phyloP scores from a whole-genome alignment of 2,113 vertebrate genomes.

The Phoenicopterus ruber region DNA sequence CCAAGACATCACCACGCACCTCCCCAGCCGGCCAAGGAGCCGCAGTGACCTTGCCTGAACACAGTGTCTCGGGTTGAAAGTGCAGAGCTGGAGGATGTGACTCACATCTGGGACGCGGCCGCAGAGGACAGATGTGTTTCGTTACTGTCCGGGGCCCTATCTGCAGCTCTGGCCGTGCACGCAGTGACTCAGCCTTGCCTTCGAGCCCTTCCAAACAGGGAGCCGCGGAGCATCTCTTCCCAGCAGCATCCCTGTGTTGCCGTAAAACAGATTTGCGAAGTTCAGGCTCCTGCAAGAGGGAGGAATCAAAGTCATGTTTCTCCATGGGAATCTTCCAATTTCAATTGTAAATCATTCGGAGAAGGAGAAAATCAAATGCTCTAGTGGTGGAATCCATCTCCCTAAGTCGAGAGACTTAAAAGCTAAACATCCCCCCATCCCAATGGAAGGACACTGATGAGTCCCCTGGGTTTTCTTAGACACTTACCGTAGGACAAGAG shows the following conservation, averaged over 20 bases:
- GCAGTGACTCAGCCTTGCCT: conserved; percentile 25
- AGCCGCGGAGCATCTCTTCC: not conserved
- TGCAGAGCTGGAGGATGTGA: conserved; percentile 6
- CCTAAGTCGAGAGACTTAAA: not conserved
- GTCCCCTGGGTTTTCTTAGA: not conserved
- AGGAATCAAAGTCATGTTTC: not conserved
- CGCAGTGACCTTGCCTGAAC: not conserved
- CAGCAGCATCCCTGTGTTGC: not conserved
- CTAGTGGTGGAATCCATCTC: not conserved
- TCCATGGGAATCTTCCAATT: not conserved
- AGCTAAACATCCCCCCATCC: not conserved
- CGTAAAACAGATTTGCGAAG: not conserved
- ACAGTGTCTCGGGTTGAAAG: not conserved
- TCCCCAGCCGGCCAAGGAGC: not conserved
- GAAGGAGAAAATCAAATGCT: not conserved
- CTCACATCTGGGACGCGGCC: conserved; percentile 11
- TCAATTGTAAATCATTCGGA: not conserved
- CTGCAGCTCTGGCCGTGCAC: not conserved
- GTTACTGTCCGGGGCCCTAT: not conserved
- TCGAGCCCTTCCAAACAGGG: not conserved
- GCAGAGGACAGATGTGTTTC: conserved; percentile 1
- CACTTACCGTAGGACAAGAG: not conserved
- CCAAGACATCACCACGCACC: not conserved
- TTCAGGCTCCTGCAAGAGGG: not conserved
- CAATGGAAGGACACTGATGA: not conserved